Evolutionary conservation across 2,113 vertebrate species (phyloP), one percentile per base, ranked within the genome.

Genomic region (Andinoacara biseriatus): DNA sequence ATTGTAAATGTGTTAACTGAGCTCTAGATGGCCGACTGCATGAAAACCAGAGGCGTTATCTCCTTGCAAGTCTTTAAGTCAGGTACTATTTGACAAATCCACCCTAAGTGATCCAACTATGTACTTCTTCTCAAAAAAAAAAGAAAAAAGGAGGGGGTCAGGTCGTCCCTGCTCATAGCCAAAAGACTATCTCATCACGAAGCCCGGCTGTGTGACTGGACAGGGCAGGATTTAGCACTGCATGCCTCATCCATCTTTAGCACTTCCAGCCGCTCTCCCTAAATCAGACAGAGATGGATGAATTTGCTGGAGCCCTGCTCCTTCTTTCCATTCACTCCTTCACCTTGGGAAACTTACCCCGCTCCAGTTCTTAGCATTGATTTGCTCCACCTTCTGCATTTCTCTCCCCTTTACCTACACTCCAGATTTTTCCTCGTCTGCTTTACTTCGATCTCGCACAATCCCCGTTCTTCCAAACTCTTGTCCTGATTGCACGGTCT

Each of bases 231-330:
- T 93, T 94, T 91, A 94, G 81, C 84, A 40, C 87, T 61, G 85
- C 82, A 84, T 78, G 84, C 80, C 87, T 93, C 90, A 91, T 95
- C 85, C 86, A 91, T 94, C 89, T 93, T 90, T 79, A 83, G 87
- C 78, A 77, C 83, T 91, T 87, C 76, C 83, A 74, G 76, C 83
- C 78, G 86, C 85, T 90, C 90, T 84, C 78, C 57, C 74, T 90
- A 87, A 94, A 91, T 82, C 62, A 78, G 92, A 93, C 89, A 92
- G 89, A 91, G 91, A 95, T 74, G 69, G 84, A 95, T 94, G 84
- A 82, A 80, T 63, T 78, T n/a, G 46, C 82, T 86, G 67, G 54
- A 91, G 82, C 52, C 33, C 75, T 31, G 59, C 60, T 72, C 84
- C 74, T 78, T 77, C 76, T 89, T 91, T 86, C 84, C 83, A 91